phyloP scores from a whole-genome alignment of 2,888 invertebrate genomes.

The Orthosia incerta region DNA sequence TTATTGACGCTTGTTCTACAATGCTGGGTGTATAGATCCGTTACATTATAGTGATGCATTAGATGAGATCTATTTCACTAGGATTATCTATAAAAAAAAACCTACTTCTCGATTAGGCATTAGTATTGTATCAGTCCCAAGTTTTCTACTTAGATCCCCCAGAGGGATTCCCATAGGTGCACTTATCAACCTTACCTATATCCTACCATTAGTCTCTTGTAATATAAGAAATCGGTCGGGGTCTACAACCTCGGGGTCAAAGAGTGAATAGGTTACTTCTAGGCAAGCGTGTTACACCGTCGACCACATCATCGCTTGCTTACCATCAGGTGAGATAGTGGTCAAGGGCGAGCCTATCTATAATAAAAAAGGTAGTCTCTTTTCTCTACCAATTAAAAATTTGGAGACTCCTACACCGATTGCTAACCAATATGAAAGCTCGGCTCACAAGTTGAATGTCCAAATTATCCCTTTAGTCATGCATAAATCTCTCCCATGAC shows the following conservation, averaged over 20 bases:
- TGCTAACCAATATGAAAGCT: conserved; percentile 15
- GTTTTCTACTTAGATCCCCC: too few relatives aligned
- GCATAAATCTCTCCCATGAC: conserved; percentile 28
- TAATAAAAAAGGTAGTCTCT: background rate
- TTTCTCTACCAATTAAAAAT: background rate
- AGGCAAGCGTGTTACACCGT: too few relatives aligned
- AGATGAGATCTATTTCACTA: background rate
- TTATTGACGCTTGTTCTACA: conserved; percentile 39
- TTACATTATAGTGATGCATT: background rate
- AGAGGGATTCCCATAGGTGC: too few relatives aligned
- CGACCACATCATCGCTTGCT: too few relatives aligned
- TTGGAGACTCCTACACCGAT: background rate
- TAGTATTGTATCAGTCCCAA: background rate
- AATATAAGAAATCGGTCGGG: background rate
- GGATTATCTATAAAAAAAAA: too few relatives aligned
- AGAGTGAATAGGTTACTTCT: too few relatives aligned
- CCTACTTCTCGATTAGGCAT: background rate
- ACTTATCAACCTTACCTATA: background rate
- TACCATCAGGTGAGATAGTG: too few relatives aligned
- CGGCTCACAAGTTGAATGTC: conserved; percentile 7
- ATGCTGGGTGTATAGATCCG: conserved; percentile 39
- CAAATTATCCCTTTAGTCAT: conserved; percentile 36
- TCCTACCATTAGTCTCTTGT: background rate
- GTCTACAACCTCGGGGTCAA: too few relatives aligned
- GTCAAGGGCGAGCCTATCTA: too few relatives aligned